A percentile compares a stretch with the other conserved stretches of the same genome.
Evolutionary conservation across 2,797 vertebrate species (phyloP).

Genomic region (Columba guinea): DNA sequence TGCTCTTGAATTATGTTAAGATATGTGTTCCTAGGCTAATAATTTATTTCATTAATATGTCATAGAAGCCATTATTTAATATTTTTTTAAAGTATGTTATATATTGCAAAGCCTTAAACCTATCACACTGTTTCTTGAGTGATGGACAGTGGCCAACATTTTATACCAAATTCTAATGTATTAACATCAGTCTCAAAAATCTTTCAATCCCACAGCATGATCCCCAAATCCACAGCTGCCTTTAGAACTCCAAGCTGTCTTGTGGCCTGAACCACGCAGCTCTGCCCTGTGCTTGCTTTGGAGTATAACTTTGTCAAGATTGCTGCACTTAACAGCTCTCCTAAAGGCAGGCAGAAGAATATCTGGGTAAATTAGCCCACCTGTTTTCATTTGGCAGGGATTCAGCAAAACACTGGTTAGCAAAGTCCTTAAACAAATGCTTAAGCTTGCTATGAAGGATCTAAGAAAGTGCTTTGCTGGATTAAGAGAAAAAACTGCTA

Average conservation of each 20-base stretch:
- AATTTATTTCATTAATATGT: neutral
- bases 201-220: neutral
- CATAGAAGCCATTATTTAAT: neutral
- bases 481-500: neutral
- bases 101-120: neutral
- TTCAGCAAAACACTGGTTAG: slow-evolving; percentile 16
- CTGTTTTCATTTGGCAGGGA: slow-evolving; percentile 27
- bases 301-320: neutral
- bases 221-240: neutral
- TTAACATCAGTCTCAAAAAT: neutral
- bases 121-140: neutral
- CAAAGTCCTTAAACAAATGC: slow-evolving; percentile 22
- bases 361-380: slow-evolving; percentile 29
- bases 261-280: neutral
- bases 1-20: neutral
- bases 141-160: neutral
- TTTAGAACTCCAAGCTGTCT: neutral
- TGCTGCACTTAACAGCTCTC: neutral
- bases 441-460: slow-evolving; percentile 18
- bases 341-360: neutral
- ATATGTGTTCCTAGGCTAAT: neutral
- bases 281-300: neutral
- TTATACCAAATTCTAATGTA: neutral
- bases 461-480: neutral
- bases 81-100: neutral